A percentile compares a stretch with the other conserved stretches of the same genome.
Evolutionary conservation across 2,797 vertebrate species (phyloP).

Genomic region (Yasuhikotakia modesta): DNA sequence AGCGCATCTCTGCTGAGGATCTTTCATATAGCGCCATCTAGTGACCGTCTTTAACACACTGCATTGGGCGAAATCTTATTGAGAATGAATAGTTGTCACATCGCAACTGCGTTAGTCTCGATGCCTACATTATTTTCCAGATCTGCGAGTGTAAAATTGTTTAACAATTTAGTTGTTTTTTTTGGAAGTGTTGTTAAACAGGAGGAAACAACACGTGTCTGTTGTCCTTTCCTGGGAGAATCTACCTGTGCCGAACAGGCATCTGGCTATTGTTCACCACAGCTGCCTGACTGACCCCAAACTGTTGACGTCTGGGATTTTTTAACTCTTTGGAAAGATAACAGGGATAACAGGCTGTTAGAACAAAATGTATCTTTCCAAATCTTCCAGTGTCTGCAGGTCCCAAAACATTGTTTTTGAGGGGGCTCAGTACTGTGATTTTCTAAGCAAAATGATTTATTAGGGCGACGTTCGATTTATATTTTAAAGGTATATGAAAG

Average conservation of each 20-base stretch:
- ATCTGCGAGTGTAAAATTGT: slow-evolving; percentile 15
- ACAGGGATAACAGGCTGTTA: slow-evolving; percentile 41
- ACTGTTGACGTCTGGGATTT: slow-evolving; percentile 42
- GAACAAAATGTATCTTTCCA: slow-evolving; percentile 33
- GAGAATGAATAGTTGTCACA: slow-evolving; percentile 4
- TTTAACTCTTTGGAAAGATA: slow-evolving; percentile 49
- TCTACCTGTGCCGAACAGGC: slow-evolving; percentile 63
- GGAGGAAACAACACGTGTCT: slow-evolving; percentile 73
- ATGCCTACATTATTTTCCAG: slow-evolving; percentile 35
- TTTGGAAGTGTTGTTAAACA: slow-evolving; percentile 66
- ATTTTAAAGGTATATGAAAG: slow-evolving; percentile 34
- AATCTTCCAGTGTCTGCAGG: neutral
- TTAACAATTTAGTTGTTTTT: slow-evolving; percentile 29
- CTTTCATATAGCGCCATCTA: slow-evolving; percentile 71
- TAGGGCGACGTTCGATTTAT: neutral
- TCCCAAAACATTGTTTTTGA: neutral
- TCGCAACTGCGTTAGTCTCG: neutral
- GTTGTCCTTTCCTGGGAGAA: slow-evolving; percentile 69
- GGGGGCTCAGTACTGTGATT: slow-evolving; percentile 34
- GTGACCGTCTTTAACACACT: slow-evolving; percentile 56
- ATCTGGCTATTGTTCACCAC: slow-evolving; percentile 73
- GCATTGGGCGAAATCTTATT: slow-evolving; percentile 32
- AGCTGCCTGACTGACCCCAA: slow-evolving; percentile 60
- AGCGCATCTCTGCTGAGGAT: neutral
- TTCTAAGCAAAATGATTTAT: slow-evolving; percentile 4